Percentiles rank a stretch among this genome's conserved stretches.
Conservation (phyloP, 2,888 invertebrate species). For the Drosophila fulvimacula region DNA sequence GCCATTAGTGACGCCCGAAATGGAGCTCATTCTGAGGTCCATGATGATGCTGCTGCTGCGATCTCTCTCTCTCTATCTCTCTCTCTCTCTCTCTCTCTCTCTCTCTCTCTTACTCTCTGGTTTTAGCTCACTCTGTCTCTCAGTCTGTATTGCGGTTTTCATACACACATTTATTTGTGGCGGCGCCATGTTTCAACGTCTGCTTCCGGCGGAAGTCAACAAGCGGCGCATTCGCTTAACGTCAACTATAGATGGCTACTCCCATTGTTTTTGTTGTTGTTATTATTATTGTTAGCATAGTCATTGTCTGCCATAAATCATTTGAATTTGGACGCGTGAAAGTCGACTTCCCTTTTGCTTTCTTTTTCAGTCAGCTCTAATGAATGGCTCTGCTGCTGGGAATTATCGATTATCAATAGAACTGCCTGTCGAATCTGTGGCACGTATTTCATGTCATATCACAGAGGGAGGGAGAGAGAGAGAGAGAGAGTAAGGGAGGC, state of each 20-base stretch:
- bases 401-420: constrained; percentile 59
- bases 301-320: constrained; percentile 66
- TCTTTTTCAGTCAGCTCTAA: constrained; percentile 26
- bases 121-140: constrained; percentile 28
- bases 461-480: not conserved
- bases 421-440: constrained; percentile 19
- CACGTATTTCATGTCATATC: constrained; percentile 47
- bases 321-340: constrained; percentile 63
- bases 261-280: constrained; percentile 6
- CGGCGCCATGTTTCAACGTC: constrained; percentile 53
- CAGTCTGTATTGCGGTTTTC: constrained; percentile 42
- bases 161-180: constrained; percentile 56
- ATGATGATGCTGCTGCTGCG: constrained; percentile 19
- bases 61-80: constrained; percentile 30
- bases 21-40: constrained; percentile 41
- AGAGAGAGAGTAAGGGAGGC: not conserved
- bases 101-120: constrained; percentile 23
- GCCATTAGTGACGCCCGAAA: constrained; percentile 47
- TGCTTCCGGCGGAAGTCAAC: constrained; percentile 56
- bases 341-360: constrained; percentile 50
- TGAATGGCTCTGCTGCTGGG: constrained; percentile 40
- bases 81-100: constrained; percentile 32
- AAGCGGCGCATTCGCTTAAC: constrained; percentile 53
- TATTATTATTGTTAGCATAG: constrained; percentile 37
- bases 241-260: constrained; percentile 16